A percentile compares a stretch with the other conserved stretches of the same genome.
These are phyloP conservation scores for Parazoanthus darwini DNA, from an alignment of 92 coral and sea anemone species.

Conservation along the genomic window DNA sequence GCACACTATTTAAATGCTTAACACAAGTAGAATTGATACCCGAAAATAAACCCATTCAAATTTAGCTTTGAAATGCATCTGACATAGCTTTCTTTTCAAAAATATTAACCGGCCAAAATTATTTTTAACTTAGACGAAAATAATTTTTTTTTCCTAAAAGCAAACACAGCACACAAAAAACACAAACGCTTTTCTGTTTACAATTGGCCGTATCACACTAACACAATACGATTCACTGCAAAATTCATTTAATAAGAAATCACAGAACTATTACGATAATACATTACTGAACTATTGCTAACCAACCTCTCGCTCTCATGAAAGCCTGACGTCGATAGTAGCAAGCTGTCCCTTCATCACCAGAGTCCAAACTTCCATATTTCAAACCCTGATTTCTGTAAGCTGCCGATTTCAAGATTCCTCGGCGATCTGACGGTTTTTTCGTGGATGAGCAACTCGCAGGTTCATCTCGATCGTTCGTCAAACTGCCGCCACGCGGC, in stretches of 20 bases:
- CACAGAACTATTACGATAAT: background rate
- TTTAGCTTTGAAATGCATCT: slow-evolving; percentile 8
- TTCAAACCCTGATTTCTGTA: slow-evolving; percentile 82
- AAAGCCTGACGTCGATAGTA: slow-evolving; percentile 35
- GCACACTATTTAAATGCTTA: slow-evolving; percentile 29
- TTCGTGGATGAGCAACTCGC: slow-evolving; percentile 17
- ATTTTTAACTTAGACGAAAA: background rate
- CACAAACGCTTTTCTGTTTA: background rate
- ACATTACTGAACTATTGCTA: background rate
- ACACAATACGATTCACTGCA: background rate
- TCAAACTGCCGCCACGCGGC: slow-evolving; percentile 41
- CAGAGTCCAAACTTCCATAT: slow-evolving; percentile 67
- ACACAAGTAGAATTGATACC: background rate
- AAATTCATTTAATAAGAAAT: background rate
- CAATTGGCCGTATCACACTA: background rate
- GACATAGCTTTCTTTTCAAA: too few relatives aligned
- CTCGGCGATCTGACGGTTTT: slow-evolving; percentile 60
- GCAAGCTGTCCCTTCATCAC: slow-evolving; percentile 24
- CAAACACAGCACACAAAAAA: background rate
- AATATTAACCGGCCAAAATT: background rate
- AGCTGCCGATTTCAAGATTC: slow-evolving; percentile 86
- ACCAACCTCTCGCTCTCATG: slow-evolving; percentile 21
- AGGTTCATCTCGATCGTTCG: background rate
- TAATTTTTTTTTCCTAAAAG: background rate
- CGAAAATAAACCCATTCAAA: slow-evolving; percentile 13